Conservation (phyloP, 53 echinoderm and acorn worm species). For the Astropecten irregularis region DNA sequence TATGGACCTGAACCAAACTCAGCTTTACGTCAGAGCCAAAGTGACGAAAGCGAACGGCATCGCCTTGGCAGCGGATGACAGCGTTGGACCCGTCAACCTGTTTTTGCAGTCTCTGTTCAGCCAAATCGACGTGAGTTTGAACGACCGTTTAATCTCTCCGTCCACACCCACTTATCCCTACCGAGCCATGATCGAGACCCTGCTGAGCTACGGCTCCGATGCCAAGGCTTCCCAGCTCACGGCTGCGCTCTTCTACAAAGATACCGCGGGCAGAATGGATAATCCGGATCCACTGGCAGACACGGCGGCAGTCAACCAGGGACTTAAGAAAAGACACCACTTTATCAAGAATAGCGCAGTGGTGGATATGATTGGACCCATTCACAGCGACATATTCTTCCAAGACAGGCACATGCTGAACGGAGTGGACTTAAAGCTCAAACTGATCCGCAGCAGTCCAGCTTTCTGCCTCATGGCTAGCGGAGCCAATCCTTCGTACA, state of each 20-base stretch:
- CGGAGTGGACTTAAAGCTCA: slow-evolving; percentile 69
- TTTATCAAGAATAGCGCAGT: slow-evolving; percentile 43
- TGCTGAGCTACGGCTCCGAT: slow-evolving; percentile 60
- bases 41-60: slow-evolving; percentile 19
- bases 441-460: slow-evolving; percentile 62
- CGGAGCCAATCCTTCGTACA: slow-evolving; percentile 44
- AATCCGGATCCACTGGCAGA: slow-evolving; percentile 8
- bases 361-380: too few relatives aligned
- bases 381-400: too few relatives aligned
- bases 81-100: slow-evolving; percentile 57
- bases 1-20: too few relatives aligned
- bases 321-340: slow-evolving; percentile 49
- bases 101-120: too few relatives aligned
- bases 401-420: too few relatives aligned
- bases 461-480: slow-evolving; percentile 73
- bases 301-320: slow-evolving; percentile 21
- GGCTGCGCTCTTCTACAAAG: slow-evolving; percentile 53
- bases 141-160: too few relatives aligned
- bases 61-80: slow-evolving; percentile 19
- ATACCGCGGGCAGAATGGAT: slow-evolving; percentile 66
- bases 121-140: too few relatives aligned
- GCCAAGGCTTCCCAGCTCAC: slow-evolving; percentile 47
- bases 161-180: too few relatives aligned
- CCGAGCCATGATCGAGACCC: slow-evolving; percentile 53
- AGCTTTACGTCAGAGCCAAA: too few relatives aligned